A percentile compares a stretch with the other conserved stretches of the same genome.
These are phyloP conservation scores for Eublepharis macularius DNA, from an alignment of 2,113 vertebrate genomes.

Conservation along the genomic window DNA sequence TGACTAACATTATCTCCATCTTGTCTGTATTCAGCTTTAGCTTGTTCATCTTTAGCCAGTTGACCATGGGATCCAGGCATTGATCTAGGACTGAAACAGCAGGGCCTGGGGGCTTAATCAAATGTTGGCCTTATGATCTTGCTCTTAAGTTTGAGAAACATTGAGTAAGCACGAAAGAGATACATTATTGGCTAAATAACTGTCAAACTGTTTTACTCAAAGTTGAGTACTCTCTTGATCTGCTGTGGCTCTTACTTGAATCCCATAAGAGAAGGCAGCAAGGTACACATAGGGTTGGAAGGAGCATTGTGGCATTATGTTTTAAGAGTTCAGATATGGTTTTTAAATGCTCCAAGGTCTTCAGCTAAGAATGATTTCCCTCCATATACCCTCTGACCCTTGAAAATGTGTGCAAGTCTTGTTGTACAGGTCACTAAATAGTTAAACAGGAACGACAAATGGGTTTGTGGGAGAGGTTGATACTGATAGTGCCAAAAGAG, in stretches of 20 bases:
- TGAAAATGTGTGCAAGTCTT: neutral
- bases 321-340: slow-evolving; percentile 4
- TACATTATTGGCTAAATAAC: neutral
- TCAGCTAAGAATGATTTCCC: neutral
- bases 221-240: neutral
- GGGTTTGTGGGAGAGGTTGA: neutral
- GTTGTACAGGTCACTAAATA: neutral
- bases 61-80: no score
- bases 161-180: neutral
- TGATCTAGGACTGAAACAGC: no score
- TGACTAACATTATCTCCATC: no score
- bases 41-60: no score
- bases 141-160: no score
- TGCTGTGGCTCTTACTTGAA: neutral
- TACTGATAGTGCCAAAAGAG: neutral
- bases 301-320: neutral
- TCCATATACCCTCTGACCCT: neutral
- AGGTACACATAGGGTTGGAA: neutral
- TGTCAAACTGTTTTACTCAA: neutral
- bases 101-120: no score
- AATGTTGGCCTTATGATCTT: no score
- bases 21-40: no score
- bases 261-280: neutral
- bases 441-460: neutral
- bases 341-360: neutral